phyloP scores from a whole-genome alignment of 2,888 invertebrate genomes.

The Apamea crenata region DNA sequence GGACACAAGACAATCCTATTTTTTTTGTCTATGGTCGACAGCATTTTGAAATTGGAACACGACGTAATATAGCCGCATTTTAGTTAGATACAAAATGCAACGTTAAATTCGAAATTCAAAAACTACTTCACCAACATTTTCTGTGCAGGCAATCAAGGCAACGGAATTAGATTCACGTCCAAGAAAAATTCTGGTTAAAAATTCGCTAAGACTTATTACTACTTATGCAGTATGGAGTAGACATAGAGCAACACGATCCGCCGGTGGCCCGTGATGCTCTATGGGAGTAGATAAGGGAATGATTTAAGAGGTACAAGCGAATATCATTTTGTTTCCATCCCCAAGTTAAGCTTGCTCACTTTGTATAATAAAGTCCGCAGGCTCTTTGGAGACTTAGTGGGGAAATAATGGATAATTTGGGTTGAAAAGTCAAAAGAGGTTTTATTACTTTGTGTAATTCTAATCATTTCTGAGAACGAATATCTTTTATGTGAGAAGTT shows the following conservation, averaged over 20 bases:
- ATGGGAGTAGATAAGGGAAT: slow-evolving; percentile 45
- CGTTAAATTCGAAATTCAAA: slow-evolving; percentile 37
- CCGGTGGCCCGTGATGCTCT: too few relatives aligned
- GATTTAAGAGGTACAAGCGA: slow-evolving; percentile 48
- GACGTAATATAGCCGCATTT: not conserved
- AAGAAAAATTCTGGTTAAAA: slow-evolving; percentile 19
- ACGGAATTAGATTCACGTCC: slow-evolving; percentile 18
- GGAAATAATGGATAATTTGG: slow-evolving; percentile 19
- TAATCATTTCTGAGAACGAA: not conserved
- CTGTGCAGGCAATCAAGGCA: slow-evolving; percentile 21
- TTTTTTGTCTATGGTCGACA: not conserved
- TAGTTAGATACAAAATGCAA: slow-evolving; percentile 26
- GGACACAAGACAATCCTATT: not conserved
- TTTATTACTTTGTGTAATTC: slow-evolving; percentile 14
- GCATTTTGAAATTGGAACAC: slow-evolving; percentile 20
- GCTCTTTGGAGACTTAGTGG: slow-evolving; percentile 19
- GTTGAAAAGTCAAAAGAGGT: slow-evolving; percentile 24
- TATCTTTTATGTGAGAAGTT: not conserved
- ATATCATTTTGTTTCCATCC: slow-evolving; percentile 26
- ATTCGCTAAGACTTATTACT: slow-evolving; percentile 5
- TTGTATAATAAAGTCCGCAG: slow-evolving; percentile 41
- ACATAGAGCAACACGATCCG: too few relatives aligned
- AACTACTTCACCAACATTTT: slow-evolving; percentile 15
- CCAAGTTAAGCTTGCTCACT: slow-evolving; percentile 17
- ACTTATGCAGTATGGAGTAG: slow-evolving; percentile 25